These are phyloP conservation scores for Salvelinus sp. DNA, from an alignment of 2,113 vertebrate species.

Conservation along the genomic window DNA sequence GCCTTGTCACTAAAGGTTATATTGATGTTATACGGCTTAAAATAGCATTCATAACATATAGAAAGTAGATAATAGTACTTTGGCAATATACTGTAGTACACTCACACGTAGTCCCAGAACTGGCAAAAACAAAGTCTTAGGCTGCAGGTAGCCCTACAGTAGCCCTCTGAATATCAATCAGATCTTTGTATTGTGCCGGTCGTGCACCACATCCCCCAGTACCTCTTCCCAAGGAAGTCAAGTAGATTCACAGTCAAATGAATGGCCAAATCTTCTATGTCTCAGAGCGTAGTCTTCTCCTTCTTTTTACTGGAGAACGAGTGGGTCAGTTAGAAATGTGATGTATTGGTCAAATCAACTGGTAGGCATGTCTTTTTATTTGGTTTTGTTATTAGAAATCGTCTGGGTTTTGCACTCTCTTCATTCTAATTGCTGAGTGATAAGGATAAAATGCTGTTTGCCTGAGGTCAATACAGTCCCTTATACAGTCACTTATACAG, in stretches of 20 bases:
- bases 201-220: neutral
- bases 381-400: too few relatives aligned
- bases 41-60: neutral
- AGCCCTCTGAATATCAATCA: neutral
- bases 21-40: neutral
- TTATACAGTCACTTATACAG: neutral
- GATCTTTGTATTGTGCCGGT: neutral
- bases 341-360: too few relatives aligned
- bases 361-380: too few relatives aligned
- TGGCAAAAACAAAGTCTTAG: too few relatives aligned
- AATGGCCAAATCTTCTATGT: neutral
- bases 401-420: neutral
- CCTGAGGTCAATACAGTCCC: neutral
- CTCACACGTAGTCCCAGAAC: too few relatives aligned
- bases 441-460: neutral
- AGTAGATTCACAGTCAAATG: slow-evolving; percentile 3
- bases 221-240: neutral
- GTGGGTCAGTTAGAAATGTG: too few relatives aligned
- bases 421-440: neutral
- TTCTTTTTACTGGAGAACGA: too few relatives aligned
- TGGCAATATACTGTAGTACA: too few relatives aligned
- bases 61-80: too few relatives aligned
- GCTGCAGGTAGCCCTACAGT: neutral
- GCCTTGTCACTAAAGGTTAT: neutral
- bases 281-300: too few relatives aligned